Base-by-base conservation (phyloP, 1,140 invertebrate genomes). In the Armadillidium nasatum region DNA sequence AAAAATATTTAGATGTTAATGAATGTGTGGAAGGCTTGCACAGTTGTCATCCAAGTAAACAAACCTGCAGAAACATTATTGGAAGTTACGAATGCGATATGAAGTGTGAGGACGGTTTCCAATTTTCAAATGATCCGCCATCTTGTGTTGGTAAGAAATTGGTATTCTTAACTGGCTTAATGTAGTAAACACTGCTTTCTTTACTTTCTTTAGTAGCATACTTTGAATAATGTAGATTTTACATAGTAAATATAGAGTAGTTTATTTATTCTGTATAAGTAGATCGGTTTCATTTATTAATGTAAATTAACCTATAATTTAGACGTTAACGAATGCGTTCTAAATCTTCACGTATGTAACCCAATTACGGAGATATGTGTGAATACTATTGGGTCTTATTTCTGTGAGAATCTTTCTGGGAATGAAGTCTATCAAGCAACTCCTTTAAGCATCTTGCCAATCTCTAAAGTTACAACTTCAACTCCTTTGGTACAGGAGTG, bases 51-150 rank as follows among this genome's bases (percentile, higher is more conserved):
- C 66, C 73, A 11, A 72, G 76, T 15, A 60, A 44, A 19, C 78
- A 88, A 79, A 81, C 83, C 0, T 92, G 91, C 77, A 85, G 87
- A 76, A 92, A 92, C 82, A 89, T 87, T 10, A 86, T 89, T 33
- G 91, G 91, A 9, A 89, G 88, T 0, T 92, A 88, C 81, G 85
- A 85, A 68, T 91, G 91, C 84, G 85, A 87, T 79, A 84, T 86
- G 15, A 81, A 83, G 2, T 92, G 90, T 82, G 89, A 89, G 0
- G 86, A 87, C 10, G 90, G 90, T 0, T 90, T 89, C 81, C 84
- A 87, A 79, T 88, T 85, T 82, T 88, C 87, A 77, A 11, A 82
- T 1, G 83, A 84, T 9, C 83, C 85, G 72, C 75, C 86, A 83
- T 80, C 86, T 81, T 88, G 90, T 78, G 72, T 82, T 76, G 87